phyloP scores from a whole-genome alignment of 23 tunicate species.

The Diplosoma virens region DNA sequence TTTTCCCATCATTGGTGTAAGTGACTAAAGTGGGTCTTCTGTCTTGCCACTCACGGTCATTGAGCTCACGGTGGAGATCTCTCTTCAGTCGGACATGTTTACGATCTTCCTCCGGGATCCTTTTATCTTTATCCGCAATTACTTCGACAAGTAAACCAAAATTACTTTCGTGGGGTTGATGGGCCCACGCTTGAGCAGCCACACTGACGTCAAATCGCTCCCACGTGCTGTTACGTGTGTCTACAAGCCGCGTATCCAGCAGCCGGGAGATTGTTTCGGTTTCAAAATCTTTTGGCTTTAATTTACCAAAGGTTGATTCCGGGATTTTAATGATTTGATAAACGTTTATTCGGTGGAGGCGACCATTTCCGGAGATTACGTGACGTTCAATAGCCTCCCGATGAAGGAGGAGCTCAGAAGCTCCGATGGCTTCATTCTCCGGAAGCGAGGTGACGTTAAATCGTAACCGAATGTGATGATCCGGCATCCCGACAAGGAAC shows the following conservation, averaged over 20 bases:
- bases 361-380: constrained; percentile 5
- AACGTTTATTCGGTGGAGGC: constrained; percentile 62
- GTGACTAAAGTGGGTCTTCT: constrained; percentile 61
- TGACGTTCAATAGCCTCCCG: constrained; percentile 54
- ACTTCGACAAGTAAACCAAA: constrained; percentile 83
- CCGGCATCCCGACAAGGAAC: constrained; percentile 48
- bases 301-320: not conserved
- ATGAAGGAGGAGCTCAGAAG: constrained; percentile 77
- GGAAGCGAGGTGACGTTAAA: constrained; percentile 71
- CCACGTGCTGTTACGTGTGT: constrained; percentile 82
- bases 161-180: constrained; percentile 27
- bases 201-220: constrained; percentile 79
- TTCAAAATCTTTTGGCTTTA: not conserved
- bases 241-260: constrained; percentile 62
- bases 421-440: constrained; percentile 39
- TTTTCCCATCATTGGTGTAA: constrained; percentile 76
- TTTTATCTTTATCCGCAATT: constrained; percentile 19
- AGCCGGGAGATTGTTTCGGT: constrained; percentile 54
- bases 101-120: constrained; percentile 25
- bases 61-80: constrained; percentile 29
- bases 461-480: constrained; percentile 70
- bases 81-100: constrained; percentile 76
- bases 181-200: constrained; percentile 48
- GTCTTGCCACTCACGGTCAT: constrained; percentile 65
- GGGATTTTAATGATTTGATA: constrained; percentile 66